These are phyloP conservation scores for Eupithecia subumbrata DNA, from an alignment of 2,888 invertebrate species.

Conservation along the genomic window DNA sequence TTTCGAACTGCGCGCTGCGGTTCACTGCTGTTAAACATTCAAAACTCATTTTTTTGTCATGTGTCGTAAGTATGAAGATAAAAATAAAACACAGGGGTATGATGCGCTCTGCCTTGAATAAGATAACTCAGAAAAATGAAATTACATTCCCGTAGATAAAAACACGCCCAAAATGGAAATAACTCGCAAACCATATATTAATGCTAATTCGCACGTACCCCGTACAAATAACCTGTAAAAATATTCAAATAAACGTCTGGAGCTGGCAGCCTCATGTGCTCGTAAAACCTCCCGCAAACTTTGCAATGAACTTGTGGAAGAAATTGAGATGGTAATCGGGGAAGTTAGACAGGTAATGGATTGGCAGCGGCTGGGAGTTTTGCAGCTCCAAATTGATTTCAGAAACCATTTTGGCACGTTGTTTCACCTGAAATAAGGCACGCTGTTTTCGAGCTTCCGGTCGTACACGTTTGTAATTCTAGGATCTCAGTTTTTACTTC, in stretches of 20 bases:
- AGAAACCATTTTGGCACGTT: not conserved
- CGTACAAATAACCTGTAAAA: conserved; percentile 43
- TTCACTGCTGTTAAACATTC: not conserved
- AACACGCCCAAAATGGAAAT: conserved; percentile 22
- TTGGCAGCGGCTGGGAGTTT: conserved; percentile 20
- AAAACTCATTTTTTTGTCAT: not conserved
- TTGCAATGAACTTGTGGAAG: conserved; percentile 47
- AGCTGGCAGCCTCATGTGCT: conserved; percentile 35
- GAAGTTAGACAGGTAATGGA: conserved; percentile 36
- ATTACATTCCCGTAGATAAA: conserved; percentile 10
- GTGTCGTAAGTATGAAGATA: not conserved
- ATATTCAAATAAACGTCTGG: conserved; percentile 52
- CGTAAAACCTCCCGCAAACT: conserved; percentile 54
- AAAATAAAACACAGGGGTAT: not conserved
- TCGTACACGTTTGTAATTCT: not conserved
- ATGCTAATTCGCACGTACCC: conserved; percentile 31
- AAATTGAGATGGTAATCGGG: conserved; percentile 30
- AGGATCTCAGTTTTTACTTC: not conserved
- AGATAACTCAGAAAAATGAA: conserved; percentile 15
- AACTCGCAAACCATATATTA: conserved; percentile 30
- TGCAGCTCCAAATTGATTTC: conserved; percentile 12
- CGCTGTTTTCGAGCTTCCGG: not conserved
- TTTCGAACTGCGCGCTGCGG: not conserved
- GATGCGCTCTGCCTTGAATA: not conserved
- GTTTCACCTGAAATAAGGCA: not conserved